Conservation (phyloP, 2,888 invertebrate species). For the Beris morrisii region DNA sequence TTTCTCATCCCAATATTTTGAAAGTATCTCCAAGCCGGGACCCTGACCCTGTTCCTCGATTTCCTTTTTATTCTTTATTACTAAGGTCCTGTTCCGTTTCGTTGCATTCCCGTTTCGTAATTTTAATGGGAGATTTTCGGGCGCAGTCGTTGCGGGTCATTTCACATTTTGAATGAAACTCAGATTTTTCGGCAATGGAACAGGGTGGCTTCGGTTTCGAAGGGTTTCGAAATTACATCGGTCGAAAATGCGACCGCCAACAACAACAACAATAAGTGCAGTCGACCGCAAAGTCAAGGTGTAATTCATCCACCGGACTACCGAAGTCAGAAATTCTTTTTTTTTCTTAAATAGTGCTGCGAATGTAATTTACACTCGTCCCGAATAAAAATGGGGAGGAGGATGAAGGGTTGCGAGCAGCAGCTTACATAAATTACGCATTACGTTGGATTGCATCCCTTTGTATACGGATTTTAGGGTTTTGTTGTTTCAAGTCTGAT, state of each 20-base stretch:
- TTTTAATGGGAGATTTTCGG: conserved; percentile 2
- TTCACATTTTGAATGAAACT: conserved; percentile 28
- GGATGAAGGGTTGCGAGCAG: conserved; percentile 18
- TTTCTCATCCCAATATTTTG: conserved; percentile 2
- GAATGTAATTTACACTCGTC: conserved; percentile 27
- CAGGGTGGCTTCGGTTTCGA: too few relatives aligned
- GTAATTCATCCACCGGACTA: conserved; percentile 26
- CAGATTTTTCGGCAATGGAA: conserved; percentile 18
- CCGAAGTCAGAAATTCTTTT: too few relatives aligned
- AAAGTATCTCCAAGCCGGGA: not conserved
- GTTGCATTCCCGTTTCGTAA: conserved; percentile 8
- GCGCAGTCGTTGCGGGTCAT: conserved; percentile 21
- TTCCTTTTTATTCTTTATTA: too few relatives aligned
- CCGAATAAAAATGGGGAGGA: not conserved
- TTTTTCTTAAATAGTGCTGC: not conserved
- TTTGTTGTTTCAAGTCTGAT: conserved; percentile 8
- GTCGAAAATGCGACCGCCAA: conserved; percentile 22
- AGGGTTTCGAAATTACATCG: too few relatives aligned
- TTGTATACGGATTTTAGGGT: not conserved
- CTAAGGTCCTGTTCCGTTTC: conserved; percentile 11
- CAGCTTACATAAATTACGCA: conserved; percentile 12
- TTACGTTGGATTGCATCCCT: conserved; percentile 23
- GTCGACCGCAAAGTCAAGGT: conserved; percentile 32
- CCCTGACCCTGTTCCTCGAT: too few relatives aligned
- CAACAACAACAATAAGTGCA: conserved; percentile 22